These are phyloP conservation scores for Columba guinea DNA, from an alignment of 2,797 vertebrate species.

Conservation along the genomic window DNA sequence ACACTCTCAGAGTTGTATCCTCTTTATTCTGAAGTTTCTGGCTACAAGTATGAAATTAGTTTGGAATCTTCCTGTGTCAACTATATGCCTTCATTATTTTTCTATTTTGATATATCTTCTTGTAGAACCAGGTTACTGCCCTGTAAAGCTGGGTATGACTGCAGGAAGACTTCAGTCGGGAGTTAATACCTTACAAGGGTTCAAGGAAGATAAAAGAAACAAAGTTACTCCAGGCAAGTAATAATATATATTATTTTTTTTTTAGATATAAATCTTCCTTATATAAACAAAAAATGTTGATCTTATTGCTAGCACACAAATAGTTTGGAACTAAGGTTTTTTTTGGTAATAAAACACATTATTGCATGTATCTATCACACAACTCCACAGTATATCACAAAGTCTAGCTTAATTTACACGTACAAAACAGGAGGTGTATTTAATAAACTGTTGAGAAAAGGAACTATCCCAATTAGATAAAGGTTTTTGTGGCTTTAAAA, in stretches of 20 bases:
- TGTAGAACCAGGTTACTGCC: constrained; percentile 90
- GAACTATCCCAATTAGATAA: not conserved
- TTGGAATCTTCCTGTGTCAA: not conserved
- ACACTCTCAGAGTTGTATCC: not conserved
- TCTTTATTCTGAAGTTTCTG: not conserved
- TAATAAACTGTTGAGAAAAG: not conserved
- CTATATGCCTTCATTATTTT: not conserved
- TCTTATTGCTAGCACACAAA: not conserved
- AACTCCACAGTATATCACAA: not conserved
- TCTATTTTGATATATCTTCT: not conserved
- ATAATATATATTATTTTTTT: not conserved
- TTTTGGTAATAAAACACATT: not conserved
- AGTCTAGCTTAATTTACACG: not conserved
- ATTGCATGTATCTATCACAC: not conserved
- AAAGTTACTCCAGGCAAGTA: constrained; percentile 88
- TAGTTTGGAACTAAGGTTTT: not conserved
- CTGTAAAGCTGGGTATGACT: constrained; percentile 91
- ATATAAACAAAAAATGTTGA: not conserved
- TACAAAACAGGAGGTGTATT: fast-evolving
- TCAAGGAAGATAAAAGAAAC: constrained; percentile 98
- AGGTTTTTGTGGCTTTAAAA: not conserved
- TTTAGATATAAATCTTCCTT: not conserved
- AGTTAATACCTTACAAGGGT: constrained; percentile 92
- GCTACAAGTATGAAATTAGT: not conserved
- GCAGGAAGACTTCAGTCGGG: constrained; percentile 91